A percentile compares a stretch with the other conserved stretches of the same genome.
phyloP scores from a whole-genome alignment of 2,113 vertebrate genomes.

The Bambusicola thoracicus region DNA sequence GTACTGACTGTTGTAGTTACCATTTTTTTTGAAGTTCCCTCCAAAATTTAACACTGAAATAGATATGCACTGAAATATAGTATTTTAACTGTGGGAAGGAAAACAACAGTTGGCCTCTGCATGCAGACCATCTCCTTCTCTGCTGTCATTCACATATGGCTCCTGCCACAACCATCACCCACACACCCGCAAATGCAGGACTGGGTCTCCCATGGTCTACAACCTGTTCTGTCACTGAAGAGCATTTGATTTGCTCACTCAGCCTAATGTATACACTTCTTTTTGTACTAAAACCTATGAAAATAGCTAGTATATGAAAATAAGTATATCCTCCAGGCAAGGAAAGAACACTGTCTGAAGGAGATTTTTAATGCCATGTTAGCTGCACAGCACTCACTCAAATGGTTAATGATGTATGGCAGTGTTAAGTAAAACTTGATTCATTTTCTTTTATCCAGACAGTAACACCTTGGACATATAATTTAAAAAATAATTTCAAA shows the following conservation, averaged over 20 bases:
- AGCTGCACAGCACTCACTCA: neutral
- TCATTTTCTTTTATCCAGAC: neutral
- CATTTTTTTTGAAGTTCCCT: neutral
- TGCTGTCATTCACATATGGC: neutral
- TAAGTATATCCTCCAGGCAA: neutral
- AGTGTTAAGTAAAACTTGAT: neutral
- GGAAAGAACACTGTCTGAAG: neutral
- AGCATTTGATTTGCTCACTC: neutral
- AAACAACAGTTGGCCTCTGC: neutral
- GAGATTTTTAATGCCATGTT: neutral
- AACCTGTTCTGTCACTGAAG: neutral
- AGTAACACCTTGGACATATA: neutral
- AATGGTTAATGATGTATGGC: neutral
- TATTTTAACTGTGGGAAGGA: neutral
- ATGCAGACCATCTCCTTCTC: neutral
- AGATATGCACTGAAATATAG: neutral
- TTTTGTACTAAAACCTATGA: neutral
- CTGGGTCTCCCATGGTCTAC: neutral
- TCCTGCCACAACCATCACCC: neutral
- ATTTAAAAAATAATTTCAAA: neutral
- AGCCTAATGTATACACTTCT: neutral
- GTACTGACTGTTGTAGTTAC: neutral
- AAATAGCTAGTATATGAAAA: neutral
- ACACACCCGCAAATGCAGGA: neutral
- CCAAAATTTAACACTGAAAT: neutral